Percentiles rank a stretch among this genome's conserved stretches.
phyloP scores from a whole-genome alignment of 2,797 vertebrate genomes.

The Parotocinclus haroldoi region DNA sequence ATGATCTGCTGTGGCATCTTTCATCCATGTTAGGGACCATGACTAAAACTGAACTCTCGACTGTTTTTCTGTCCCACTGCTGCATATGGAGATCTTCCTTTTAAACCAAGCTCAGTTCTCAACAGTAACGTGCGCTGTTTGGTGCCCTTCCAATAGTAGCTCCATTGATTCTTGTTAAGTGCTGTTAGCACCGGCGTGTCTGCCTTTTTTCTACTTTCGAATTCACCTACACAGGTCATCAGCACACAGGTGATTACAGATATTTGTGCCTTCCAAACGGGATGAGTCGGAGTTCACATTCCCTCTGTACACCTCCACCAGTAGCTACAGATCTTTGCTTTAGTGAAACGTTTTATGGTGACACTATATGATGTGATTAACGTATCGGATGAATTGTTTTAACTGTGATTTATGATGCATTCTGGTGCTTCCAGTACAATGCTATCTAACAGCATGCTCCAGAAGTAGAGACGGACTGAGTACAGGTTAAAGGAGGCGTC shows the following conservation, averaged over 20 bases:
- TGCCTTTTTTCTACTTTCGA: conserved; percentile 32
- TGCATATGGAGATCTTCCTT: not conserved
- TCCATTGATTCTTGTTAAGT: conserved; percentile 10
- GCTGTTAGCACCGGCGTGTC: conserved; percentile 31
- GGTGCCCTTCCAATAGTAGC: not conserved
- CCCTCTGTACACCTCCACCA: conserved; percentile 30
- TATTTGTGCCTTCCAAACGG: conserved; percentile 46
- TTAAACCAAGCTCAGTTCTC: not conserved
- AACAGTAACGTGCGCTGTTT: not conserved
- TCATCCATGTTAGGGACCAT: conserved; percentile 16
- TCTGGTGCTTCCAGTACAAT: conserved; percentile 29
- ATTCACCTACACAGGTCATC: conserved; percentile 17
- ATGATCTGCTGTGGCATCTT: not conserved
- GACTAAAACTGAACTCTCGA: conserved; percentile 31
- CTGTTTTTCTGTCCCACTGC: conserved; percentile 36
- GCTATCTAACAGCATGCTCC: conserved; percentile 13
- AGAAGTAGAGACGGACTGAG: not conserved
- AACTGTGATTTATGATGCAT: not conserved
- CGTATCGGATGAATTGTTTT: too few relatives aligned
- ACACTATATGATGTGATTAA: not conserved
- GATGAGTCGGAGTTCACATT: conserved; percentile 43
- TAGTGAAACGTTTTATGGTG: conserved; percentile 9
- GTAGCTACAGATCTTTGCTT: conserved; percentile 26
- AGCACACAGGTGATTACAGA: conserved; percentile 34
- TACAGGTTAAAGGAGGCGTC: too few relatives aligned